Evolutionary conservation across 2,113 vertebrate species (phyloP), one percentile per base, ranked within the genome.

Genomic region (Muntiacus reevesi): DNA sequence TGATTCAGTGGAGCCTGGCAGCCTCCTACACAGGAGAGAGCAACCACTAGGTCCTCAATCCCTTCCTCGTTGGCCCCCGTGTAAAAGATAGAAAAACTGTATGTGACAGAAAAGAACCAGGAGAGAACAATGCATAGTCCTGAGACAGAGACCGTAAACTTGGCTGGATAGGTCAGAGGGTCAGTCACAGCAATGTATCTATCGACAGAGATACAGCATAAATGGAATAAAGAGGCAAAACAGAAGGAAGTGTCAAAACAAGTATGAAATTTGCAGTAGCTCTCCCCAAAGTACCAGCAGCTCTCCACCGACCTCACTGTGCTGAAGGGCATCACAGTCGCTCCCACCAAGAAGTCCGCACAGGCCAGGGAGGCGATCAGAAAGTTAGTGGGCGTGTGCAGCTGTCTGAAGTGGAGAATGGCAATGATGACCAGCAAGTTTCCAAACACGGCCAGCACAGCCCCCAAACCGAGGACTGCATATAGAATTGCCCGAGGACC

Each of bases 241-340:
- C 98, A 98, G 87, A 98, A 98, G 23, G 92, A 97, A 55, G 95
- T 92, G 43, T 98, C 97, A 0, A 98, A 97, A 25, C 98, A 98
- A 0, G 96, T 97, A 33, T 98, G 98, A 28, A 98, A 95, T 94
- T 94, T 98, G 85, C 98, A 98, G 86, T 95, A 98, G 45, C 78
- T 88, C 43, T 98, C 96, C 85, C 98, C 98, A 43, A 97, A 98
- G 92, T 98, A 98, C 98, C 98, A 98, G 94, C 98, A 98, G 89
- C 98, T 97, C 57, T 98, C 97, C 74, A 98, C 92, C 4, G 98
- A 97, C 79, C 98, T 95, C 90, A 97, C 92, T 0, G 83, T 93
- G 87, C 97, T 97, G 84, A 98, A 98, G 78, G 97, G 98, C 90
- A 98, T 97, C 76, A 97, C 98, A 0, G 87, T 91, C 76, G 97